phyloP scores from a whole-genome alignment of 2,113 vertebrate species.

The Pipa parva region DNA sequence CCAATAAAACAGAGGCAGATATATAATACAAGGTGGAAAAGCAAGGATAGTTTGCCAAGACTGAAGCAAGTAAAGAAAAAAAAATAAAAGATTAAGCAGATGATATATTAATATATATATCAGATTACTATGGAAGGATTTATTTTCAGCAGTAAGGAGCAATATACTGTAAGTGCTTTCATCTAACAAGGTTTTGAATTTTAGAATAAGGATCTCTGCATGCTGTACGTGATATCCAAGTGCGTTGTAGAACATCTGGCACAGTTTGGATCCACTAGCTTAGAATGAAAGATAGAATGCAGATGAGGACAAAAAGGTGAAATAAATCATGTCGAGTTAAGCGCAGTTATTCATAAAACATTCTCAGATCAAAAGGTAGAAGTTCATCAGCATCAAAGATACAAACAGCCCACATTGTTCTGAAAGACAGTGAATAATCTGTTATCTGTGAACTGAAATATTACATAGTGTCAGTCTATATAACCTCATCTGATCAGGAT shows the following conservation, averaged over 20 bases:
- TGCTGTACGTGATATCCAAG: too few relatives aligned
- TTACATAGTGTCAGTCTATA: too few relatives aligned
- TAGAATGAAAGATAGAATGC: slow-evolving; percentile 7
- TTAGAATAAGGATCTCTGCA: background rate
- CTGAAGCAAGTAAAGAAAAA: too few relatives aligned
- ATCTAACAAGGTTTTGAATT: background rate
- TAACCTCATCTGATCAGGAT: too few relatives aligned
- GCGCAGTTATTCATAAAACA: background rate
- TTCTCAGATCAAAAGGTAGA: slow-evolving; percentile 4
- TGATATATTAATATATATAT: too few relatives aligned
- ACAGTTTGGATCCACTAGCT: background rate
- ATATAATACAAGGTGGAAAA: too few relatives aligned
- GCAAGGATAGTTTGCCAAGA: too few relatives aligned
- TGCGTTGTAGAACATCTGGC: background rate
- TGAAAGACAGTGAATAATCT: background rate
- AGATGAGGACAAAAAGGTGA: background rate
- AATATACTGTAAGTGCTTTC: background rate
- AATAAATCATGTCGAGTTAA: background rate
- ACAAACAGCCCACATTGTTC: background rate
- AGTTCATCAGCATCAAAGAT: slow-evolving; percentile 9
- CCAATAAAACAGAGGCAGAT: too few relatives aligned
- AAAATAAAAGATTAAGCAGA: too few relatives aligned
- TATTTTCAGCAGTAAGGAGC: too few relatives aligned
- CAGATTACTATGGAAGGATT: too few relatives aligned
- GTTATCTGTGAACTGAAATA: background rate